Evolutionary conservation across 2,113 vertebrate genomes (phyloP).

Genomic region (Syngnathus floridae): DNA sequence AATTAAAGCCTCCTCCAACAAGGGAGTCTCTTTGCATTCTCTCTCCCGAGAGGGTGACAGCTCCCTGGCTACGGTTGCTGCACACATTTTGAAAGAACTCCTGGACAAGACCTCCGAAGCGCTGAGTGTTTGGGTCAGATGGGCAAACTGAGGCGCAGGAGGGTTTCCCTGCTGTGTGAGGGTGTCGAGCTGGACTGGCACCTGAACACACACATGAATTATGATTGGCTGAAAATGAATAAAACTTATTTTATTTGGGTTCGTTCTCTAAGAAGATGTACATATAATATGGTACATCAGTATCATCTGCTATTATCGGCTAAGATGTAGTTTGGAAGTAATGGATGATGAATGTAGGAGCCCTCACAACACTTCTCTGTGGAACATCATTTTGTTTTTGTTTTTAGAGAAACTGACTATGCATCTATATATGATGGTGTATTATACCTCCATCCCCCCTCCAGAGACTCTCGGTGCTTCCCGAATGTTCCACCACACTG

Average conservation of each 20-base stretch:
- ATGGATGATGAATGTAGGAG: neutral
- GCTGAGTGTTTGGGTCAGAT: conserved; percentile 72
- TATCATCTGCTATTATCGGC: neutral
- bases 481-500: conserved; percentile 87
- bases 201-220: neutral
- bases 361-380: neutral
- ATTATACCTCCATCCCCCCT: conserved; percentile 66
- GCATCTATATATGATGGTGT: neutral
- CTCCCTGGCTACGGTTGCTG: conserved; percentile 55
- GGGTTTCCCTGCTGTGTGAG: conserved; percentile 64
- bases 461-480: conserved; percentile 89
- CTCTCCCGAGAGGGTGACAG: conserved; percentile 42
- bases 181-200: conserved; percentile 58
- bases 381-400: neutral
- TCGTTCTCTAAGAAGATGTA: too few relatives aligned
- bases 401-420: neutral
- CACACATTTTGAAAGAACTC: conserved; percentile 90
- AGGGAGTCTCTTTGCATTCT: conserved; percentile 57
- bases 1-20: neutral
- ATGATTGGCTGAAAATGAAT: neutral
- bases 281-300: too few relatives aligned
- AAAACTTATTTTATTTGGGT: neutral
- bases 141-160: conserved; percentile 29
- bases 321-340: neutral
- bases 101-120: conserved; percentile 80